These are phyloP conservation scores for Cosmopolites sordidus DNA, from an alignment of 2,888 invertebrate genomes.

Conservation along the genomic window DNA sequence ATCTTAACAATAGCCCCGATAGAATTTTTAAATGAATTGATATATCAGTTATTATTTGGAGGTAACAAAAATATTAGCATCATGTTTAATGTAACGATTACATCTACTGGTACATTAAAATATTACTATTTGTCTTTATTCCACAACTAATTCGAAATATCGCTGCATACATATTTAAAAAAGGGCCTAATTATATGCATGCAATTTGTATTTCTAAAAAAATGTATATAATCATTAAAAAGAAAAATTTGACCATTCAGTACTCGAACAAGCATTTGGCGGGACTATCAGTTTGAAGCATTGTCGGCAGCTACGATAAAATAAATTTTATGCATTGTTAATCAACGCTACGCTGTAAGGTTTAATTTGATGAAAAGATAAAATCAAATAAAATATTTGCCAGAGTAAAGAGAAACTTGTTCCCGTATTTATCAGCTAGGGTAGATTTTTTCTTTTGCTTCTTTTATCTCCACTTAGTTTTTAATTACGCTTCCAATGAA, in stretches of 20 bases:
- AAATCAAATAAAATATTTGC: conserved; percentile 1
- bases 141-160: neutral
- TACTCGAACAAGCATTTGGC: conserved; percentile 1
- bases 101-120: neutral
- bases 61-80: no score
- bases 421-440: neutral
- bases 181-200: neutral
- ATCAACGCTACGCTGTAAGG: neutral
- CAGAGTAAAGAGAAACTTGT: neutral
- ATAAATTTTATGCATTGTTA: conserved; percentile 1
- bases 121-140: neutral
- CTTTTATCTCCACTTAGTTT: no score
- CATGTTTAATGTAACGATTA: no score
- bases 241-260: neutral
- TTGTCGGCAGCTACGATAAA: neutral
- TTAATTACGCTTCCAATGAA: no score
- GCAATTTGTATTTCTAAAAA: neutral
- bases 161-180: neutral
- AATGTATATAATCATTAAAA: conserved; percentile 1
- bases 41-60: no score
- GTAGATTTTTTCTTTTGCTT: no score
- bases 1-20: no score
- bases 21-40: no score
- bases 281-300: neutral
- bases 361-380: conserved; percentile 2